phyloP scores from a whole-genome alignment of 2,888 invertebrate species.

The Alcis repandata region DNA sequence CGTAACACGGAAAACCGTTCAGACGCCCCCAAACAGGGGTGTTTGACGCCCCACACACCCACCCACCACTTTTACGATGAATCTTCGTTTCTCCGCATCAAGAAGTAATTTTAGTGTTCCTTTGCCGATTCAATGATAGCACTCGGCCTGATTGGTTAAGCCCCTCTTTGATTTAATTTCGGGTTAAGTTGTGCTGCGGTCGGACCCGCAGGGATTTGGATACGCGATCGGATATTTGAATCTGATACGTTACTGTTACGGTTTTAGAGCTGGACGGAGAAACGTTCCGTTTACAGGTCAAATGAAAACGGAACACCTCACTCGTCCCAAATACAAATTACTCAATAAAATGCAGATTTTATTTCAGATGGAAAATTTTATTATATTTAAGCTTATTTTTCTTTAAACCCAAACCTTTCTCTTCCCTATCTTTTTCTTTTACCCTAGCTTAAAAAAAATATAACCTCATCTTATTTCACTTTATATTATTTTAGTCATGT shows the following conservation, averaged over 20 bases:
- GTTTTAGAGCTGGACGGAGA: conserved; percentile 47
- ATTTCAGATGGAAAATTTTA: too few relatives aligned
- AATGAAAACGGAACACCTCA: conserved; percentile 34
- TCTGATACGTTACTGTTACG: conserved; percentile 58
- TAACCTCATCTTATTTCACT: too few relatives aligned
- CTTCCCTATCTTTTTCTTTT: too few relatives aligned
- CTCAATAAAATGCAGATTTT: neutral
- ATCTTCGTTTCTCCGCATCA: conserved; percentile 87
- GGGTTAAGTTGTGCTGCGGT: conserved; percentile 84
- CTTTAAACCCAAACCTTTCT: too few relatives aligned
- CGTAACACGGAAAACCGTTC: conserved; percentile 86
- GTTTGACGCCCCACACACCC: conserved; percentile 54
- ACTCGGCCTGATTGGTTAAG: conserved; percentile 86
- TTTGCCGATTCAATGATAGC: conserved; percentile 87
- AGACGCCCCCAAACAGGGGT: conserved; percentile 63
- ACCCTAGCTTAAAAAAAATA: too few relatives aligned
- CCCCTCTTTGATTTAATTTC: conserved; percentile 86
- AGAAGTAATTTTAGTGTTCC: conserved; percentile 87
- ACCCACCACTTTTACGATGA: conserved; percentile 86
- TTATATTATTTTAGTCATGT: neutral
- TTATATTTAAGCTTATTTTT: too few relatives aligned
- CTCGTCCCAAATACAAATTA: conserved; percentile 27
- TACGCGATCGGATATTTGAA: conserved; percentile 69
- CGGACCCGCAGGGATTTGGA: conserved; percentile 75
- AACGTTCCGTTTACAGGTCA: conserved; percentile 44